A percentile compares a stretch with the other conserved stretches of the same genome.
These are phyloP conservation scores for Calameuta pallipes DNA, from an alignment of 2,888 invertebrate genomes.

Conservation along the genomic window DNA sequence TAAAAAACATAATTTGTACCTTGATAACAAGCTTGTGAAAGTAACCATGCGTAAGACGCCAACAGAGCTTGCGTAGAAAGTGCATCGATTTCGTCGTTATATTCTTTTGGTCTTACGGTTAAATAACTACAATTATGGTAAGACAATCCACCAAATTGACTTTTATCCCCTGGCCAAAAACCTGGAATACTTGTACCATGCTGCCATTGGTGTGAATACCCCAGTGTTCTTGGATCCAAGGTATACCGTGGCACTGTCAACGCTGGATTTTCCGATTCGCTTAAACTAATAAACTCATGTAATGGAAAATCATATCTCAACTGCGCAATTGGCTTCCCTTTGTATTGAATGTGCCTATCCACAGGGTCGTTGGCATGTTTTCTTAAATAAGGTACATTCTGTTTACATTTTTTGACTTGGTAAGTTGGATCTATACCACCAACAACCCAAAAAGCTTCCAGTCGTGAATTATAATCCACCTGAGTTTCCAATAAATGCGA, in stretches of 20 bases:
- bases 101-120: slow-evolving; percentile 65
- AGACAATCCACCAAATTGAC: slow-evolving; percentile 83
- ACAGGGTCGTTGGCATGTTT: slow-evolving; percentile 69
- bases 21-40: slow-evolving; percentile 83
- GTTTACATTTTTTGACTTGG: slow-evolving; percentile 59
- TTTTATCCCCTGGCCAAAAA: slow-evolving; percentile 84
- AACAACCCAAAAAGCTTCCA: slow-evolving; percentile 88
- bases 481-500: slow-evolving; percentile 74
- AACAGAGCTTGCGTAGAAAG: slow-evolving; percentile 81
- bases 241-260: slow-evolving; percentile 72
- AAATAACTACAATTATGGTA: slow-evolving; percentile 78
- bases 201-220: slow-evolving; percentile 70
- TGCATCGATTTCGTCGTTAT: slow-evolving; percentile 74
- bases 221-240: slow-evolving; percentile 73
- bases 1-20: slow-evolving; percentile 61
- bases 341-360: slow-evolving; percentile 78
- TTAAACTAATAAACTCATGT: slow-evolving; percentile 71
- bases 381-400: slow-evolving; percentile 58
- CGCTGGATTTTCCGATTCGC: slow-evolving; percentile 70
- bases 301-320: slow-evolving; percentile 78
- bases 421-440: slow-evolving; percentile 77
- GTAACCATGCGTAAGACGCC: slow-evolving; percentile 83
- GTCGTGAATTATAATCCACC: slow-evolving; percentile 80
- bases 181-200: slow-evolving; percentile 84
- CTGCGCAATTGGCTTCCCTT: slow-evolving; percentile 76